Conservation (phyloP, 2,888 invertebrate genomes). For the Hybos culiciformis region DNA sequence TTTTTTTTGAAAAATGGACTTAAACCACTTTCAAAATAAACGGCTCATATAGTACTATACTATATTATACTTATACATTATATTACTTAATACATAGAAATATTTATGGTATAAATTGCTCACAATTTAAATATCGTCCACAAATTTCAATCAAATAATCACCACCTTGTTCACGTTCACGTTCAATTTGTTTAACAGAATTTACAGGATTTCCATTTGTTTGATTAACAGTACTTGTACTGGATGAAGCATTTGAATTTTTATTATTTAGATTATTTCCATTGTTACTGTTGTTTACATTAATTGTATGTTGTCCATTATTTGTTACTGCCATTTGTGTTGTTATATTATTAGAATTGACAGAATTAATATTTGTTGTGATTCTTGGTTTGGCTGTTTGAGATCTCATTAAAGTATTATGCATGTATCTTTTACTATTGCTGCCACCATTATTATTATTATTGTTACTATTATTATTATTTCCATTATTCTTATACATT, state of each 20-base stretch:
- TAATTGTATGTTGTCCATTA: constrained; percentile 8
- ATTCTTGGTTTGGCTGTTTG: constrained; percentile 23
- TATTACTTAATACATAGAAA: too few relatives aligned
- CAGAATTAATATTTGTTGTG: constrained; percentile 10
- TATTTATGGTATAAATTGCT: too few relatives aligned
- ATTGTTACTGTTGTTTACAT: neutral
- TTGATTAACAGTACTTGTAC: constrained; percentile 10
- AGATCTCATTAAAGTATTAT: constrained; percentile 28
- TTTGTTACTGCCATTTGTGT: constrained; percentile 10
- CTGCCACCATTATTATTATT: too few relatives aligned
- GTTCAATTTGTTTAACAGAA: too few relatives aligned
- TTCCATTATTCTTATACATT: too few relatives aligned
- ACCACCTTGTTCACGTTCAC: constrained; percentile 44
- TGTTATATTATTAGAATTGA: constrained; percentile 9
- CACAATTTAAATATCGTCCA: constrained; percentile 68
- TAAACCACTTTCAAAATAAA: too few relatives aligned
- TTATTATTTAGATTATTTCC: neutral
- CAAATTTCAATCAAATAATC: constrained; percentile 81
- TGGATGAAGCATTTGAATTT: constrained; percentile 5
- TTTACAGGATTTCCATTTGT: constrained; percentile 20
- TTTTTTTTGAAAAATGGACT: too few relatives aligned
- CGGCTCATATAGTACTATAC: too few relatives aligned
- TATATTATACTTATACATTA: too few relatives aligned
- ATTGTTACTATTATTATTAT: too few relatives aligned
- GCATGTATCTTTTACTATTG: constrained; percentile 28